These are phyloP conservation scores for Hypocryptadius cinnamomeus DNA, from an alignment of 2,113 vertebrate species.

Conservation along the genomic window DNA sequence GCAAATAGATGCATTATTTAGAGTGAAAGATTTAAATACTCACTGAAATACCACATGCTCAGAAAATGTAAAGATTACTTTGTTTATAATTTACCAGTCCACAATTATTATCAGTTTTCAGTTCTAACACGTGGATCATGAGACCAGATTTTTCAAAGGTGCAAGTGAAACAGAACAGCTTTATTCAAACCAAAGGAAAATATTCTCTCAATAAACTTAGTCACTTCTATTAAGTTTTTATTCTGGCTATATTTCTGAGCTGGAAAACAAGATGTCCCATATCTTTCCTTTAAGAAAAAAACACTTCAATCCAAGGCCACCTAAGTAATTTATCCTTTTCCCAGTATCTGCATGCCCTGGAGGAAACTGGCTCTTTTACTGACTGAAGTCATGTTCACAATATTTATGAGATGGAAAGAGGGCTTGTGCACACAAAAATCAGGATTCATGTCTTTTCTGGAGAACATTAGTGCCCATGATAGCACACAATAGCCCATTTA, in stretches of 20 bases:
- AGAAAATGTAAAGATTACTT: neutral
- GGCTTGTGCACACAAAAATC: neutral
- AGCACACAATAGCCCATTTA: constrained; percentile 7
- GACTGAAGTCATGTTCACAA: neutral
- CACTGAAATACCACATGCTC: neutral
- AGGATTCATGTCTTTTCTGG: neutral
- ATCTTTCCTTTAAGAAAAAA: neutral
- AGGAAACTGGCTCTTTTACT: neutral
- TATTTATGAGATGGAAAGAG: neutral
- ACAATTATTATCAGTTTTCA: neutral
- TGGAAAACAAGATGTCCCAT: neutral
- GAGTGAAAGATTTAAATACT: neutral
- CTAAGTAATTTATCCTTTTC: neutral
- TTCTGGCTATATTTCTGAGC: neutral
- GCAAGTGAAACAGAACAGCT: neutral
- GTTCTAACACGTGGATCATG: neutral
- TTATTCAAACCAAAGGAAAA: neutral
- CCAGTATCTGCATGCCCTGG: neutral
- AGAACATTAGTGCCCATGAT: neutral
- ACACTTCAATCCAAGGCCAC: neutral
- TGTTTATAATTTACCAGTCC: neutral
- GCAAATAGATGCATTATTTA: neutral
- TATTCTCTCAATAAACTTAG: neutral
- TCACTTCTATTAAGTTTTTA: neutral
- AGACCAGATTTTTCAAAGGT: neutral